Evolutionary conservation across 2,888 invertebrate genomes (phyloP).

Genomic region (Tenthredo notha): DNA sequence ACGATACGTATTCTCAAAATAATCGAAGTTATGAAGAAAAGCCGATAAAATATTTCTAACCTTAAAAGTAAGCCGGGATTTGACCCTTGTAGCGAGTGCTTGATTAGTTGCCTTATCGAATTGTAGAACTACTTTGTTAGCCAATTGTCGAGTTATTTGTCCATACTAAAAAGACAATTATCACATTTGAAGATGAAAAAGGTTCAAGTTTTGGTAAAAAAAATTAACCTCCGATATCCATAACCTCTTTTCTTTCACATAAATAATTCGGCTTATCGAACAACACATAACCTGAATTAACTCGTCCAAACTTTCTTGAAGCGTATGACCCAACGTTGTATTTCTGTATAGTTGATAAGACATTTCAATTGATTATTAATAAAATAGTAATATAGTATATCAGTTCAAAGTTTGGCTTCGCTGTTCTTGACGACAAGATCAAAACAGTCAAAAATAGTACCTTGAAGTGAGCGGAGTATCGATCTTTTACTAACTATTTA

Average conservation of each 20-base stretch:
- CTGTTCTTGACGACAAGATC: slow-evolving; percentile 16
- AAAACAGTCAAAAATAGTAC: background rate
- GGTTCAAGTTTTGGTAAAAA: slow-evolving; percentile 40
- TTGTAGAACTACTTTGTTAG: slow-evolving; percentile 95
- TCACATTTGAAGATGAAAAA: slow-evolving; percentile 39
- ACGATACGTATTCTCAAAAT: too few species aligned
- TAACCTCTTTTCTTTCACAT: slow-evolving; percentile 22
- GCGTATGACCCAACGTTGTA: slow-evolving; percentile 97
- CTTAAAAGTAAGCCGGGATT: slow-evolving; percentile 96
- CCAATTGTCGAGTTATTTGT: slow-evolving; percentile 96
- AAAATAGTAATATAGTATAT: background rate
- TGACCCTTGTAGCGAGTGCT: slow-evolving; percentile 93
- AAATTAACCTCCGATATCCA: slow-evolving; percentile 50
- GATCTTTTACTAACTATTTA: background rate
- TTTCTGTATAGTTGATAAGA: slow-evolving; percentile 98
- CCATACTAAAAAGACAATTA: slow-evolving; percentile 87
- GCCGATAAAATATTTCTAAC: slow-evolving; percentile 73
- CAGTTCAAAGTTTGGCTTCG: background rate
- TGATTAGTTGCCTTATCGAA: slow-evolving; percentile 98
- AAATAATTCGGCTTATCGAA: background rate
- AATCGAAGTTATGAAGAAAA: too few species aligned
- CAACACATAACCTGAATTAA: slow-evolving; percentile 88
- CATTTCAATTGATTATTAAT: slow-evolving; percentile 81
- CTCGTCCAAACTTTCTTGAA: slow-evolving; percentile 98
- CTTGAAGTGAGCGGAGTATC: background rate